phyloP scores from a whole-genome alignment of 2,888 invertebrate species.

The Eristalis tenax region DNA sequence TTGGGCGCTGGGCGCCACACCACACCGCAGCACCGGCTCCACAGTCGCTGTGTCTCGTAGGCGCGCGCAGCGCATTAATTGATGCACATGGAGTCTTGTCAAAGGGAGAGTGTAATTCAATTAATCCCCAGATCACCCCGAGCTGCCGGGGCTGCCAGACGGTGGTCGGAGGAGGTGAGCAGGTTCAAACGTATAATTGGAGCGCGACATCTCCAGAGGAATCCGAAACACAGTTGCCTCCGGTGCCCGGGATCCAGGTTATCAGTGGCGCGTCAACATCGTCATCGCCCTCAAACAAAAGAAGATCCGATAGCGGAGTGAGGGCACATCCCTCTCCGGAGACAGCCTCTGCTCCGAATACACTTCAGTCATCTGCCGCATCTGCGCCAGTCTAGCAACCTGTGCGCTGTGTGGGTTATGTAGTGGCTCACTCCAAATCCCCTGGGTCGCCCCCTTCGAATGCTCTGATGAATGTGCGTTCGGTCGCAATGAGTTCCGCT shows the following conservation, averaged over 20 bases:
- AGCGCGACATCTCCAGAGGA: conserved; percentile 61
- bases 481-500: conserved; percentile 4
- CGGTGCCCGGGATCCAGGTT: conserved; percentile 28
- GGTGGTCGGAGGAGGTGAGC: conserved; percentile 1
- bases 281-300: conserved; percentile 32
- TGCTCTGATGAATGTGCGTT: conserved; percentile 40
- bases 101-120: conserved; percentile 58
- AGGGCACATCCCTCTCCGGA: conserved; percentile 21
- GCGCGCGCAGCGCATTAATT: conserved; percentile 43
- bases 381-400: conserved; percentile 14
- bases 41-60: neutral
- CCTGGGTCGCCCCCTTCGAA: conserved; percentile 6
- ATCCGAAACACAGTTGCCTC: conserved; percentile 21
- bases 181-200: conserved; percentile 50
- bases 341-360: conserved; percentile 39
- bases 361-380: conserved; percentile 62
- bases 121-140: conserved; percentile 42
- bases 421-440: neutral
- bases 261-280: conserved; percentile 42
- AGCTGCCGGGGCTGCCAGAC: no score
- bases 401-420: conserved; percentile 14
- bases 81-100: conserved; percentile 42
- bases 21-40: neutral
- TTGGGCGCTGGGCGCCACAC: conserved; percentile 39
- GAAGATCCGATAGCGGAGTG: conserved; percentile 8